These are phyloP conservation scores for Sympetrum striolatum DNA, from an alignment of 2,888 invertebrate species.

Conservation along the genomic window DNA sequence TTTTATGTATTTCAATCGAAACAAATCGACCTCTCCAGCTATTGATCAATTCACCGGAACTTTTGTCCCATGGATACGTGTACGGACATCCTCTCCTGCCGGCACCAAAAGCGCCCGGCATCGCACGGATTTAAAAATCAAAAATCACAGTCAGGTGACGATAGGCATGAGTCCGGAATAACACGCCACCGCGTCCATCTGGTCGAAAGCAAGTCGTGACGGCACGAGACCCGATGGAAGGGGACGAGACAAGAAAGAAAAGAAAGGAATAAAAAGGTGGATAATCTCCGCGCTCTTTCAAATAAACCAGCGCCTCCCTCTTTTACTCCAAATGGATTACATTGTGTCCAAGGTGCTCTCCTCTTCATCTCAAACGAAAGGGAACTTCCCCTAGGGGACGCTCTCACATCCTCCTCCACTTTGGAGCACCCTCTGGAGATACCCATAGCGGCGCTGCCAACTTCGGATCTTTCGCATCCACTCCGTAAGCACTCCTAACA, in stretches of 20 bases:
- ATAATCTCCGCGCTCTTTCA: neutral
- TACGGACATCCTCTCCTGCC: neutral
- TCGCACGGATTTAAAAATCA: neutral
- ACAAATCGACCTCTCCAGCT: neutral
- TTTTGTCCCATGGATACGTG: neutral
- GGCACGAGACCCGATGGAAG: neutral
- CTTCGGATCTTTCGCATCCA: neutral
- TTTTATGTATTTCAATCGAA: no score
- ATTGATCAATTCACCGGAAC: neutral
- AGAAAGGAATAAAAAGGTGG: neutral
- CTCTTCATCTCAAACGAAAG: neutral
- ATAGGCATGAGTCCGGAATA: neutral
- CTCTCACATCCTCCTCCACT: neutral
- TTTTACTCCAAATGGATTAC: neutral
- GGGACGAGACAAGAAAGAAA: neutral
- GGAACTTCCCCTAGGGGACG: neutral
- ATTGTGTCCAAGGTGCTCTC: neutral
- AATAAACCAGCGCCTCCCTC: neutral
- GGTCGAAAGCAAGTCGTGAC: neutral
- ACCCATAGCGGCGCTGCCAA: neutral
- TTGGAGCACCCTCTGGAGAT: neutral
- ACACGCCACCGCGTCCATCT: neutral
- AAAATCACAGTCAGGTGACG: neutral
- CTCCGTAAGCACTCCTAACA: no score
- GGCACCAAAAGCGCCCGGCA: neutral